Conservation (phyloP, 2,888 invertebrate genomes). For the Maniola hyperantus region DNA sequence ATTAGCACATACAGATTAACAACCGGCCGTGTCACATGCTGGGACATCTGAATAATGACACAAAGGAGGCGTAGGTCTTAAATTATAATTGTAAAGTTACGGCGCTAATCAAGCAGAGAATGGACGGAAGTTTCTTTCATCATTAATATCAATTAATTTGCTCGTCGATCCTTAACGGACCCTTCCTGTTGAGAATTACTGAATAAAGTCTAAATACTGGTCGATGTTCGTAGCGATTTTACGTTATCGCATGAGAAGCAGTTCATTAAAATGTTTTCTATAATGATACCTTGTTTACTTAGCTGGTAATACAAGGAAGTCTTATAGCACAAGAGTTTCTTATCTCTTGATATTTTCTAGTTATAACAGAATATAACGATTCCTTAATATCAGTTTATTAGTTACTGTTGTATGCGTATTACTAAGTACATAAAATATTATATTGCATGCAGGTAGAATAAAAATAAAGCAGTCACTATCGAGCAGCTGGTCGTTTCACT, state of each 20-base stretch:
- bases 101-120: constrained; percentile 43
- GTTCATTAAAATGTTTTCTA: constrained; percentile 23
- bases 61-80: constrained; percentile 42
- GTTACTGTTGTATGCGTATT: too few species aligned
- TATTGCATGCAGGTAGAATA: too few species aligned
- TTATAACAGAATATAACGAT: background rate
- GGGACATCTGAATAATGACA: constrained; percentile 75
- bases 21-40: constrained; percentile 59
- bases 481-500: too few species aligned
- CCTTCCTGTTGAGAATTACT: constrained; percentile 32
- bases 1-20: constrained; percentile 80
- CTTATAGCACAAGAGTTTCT: background rate
- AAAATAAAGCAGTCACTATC: too few species aligned
- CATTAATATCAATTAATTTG: constrained; percentile 43
- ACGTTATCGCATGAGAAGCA: constrained; percentile 12
- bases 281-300: constrained; percentile 12
- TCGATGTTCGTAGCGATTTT: constrained; percentile 13
- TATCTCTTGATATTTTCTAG: background rate
- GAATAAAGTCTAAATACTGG: constrained; percentile 14
- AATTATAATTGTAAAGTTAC: constrained; percentile 42
- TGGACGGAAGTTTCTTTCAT: constrained; percentile 40
- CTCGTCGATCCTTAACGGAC: constrained; percentile 37
- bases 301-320: constrained; percentile 4
- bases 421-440: too few species aligned
- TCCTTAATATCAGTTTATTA: background rate